phyloP scores from a whole-genome alignment of 2,113 vertebrate species.

The Poeciliopsis turrubarensis region DNA sequence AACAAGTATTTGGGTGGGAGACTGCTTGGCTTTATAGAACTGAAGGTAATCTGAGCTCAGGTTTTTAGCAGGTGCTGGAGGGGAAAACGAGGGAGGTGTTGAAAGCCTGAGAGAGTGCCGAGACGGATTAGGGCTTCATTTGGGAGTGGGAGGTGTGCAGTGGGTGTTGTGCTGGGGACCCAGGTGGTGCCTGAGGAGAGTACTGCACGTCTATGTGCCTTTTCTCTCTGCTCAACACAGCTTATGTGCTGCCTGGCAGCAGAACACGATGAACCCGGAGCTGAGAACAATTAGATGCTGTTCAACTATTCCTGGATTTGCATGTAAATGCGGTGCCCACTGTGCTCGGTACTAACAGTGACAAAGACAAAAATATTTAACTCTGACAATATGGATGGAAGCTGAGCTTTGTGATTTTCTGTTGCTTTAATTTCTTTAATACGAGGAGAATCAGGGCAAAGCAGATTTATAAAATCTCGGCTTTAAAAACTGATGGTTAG shows the following conservation, averaged over 20 bases:
- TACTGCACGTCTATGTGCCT: slow-evolving; percentile 24
- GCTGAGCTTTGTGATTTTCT: neutral
- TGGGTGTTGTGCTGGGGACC: slow-evolving; percentile 38
- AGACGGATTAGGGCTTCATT: slow-evolving; percentile 61
- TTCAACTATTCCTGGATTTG: slow-evolving; percentile 40
- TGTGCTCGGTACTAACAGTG: neutral
- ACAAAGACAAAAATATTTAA: slow-evolving; percentile 1
- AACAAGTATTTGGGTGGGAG: slow-evolving; percentile 27
- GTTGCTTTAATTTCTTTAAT: neutral
- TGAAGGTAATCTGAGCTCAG: slow-evolving; percentile 59
- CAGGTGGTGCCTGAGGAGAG: slow-evolving; percentile 62
- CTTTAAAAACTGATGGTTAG: too few relatives aligned
- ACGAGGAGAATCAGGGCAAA: neutral
- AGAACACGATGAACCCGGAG: slow-evolving; percentile 43
- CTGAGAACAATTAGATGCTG: slow-evolving; percentile 61
- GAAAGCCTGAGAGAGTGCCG: slow-evolving; percentile 46
- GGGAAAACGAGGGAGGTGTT: slow-evolving; percentile 41
- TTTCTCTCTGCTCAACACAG: slow-evolving; percentile 15
- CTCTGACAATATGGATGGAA: neutral
- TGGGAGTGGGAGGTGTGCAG: slow-evolving; percentile 44
- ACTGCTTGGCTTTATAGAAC: slow-evolving; percentile 24
- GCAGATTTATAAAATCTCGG: too few relatives aligned
- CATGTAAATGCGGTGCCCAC: slow-evolving; percentile 37
- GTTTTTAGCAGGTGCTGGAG: slow-evolving; percentile 65
- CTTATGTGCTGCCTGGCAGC: slow-evolving; percentile 25